Conservation (phyloP, 2,888 invertebrate genomes). For the Allacma fusca region DNA sequence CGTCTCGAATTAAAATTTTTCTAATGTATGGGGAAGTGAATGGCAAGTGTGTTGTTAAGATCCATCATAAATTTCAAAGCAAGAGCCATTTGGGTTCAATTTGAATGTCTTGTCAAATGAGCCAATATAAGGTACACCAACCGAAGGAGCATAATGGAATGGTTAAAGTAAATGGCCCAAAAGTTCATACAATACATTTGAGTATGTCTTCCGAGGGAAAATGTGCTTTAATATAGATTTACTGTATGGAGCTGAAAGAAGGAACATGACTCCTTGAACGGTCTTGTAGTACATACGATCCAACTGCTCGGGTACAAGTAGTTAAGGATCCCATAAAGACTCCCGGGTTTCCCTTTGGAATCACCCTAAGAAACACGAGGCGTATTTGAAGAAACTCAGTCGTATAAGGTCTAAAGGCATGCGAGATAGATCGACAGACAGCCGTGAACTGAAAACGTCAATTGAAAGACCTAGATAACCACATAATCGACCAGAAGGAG, state of each 20-base stretch:
- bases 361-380: constrained; percentile 4
- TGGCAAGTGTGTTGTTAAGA: not conserved
- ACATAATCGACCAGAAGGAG: constrained; percentile 42
- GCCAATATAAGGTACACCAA: constrained; percentile 14
- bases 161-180: constrained; percentile 33
- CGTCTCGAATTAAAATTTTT: not conserved
- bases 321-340: constrained; percentile 14
- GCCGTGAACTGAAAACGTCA: constrained; percentile 40
- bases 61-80: constrained; percentile 14
- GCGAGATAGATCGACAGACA: constrained; percentile 35
- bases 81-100: constrained; percentile 15
- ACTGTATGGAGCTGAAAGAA: no score
- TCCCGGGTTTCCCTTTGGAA: constrained; percentile 19
- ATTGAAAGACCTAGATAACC: constrained; percentile 40
- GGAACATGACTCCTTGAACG: no score
- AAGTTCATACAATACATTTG: constrained; percentile 10
- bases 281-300: no score
- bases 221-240: no score
- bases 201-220: no score
- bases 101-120: constrained; percentile 9
- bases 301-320: not conserved
- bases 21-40: not conserved
- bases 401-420: constrained; percentile 27
- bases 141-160: constrained; percentile 13
- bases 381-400: not conserved